A percentile compares a stretch with the other conserved stretches of the same genome.
phyloP scores from a whole-genome alignment of 2,888 invertebrate species.

The Celastrina argiolus region DNA sequence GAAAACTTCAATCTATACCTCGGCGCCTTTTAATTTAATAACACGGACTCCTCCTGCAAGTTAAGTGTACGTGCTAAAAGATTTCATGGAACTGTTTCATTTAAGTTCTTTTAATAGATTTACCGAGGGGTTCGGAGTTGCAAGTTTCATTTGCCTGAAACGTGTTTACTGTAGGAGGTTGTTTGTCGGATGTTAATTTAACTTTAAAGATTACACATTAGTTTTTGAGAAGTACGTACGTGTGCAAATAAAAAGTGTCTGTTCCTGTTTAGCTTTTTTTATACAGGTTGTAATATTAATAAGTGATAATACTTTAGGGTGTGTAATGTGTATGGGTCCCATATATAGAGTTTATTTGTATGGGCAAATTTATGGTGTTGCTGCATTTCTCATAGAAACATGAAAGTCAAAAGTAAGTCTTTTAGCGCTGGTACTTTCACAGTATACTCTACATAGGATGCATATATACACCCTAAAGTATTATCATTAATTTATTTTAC shows the following conservation, averaged over 20 bases:
- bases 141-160: conserved; percentile 28
- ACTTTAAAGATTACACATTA: conserved; percentile 10
- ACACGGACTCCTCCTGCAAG: conserved; percentile 1
- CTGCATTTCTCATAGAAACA: no score
- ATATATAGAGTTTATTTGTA: no score
- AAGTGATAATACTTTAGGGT: no score
- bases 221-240: neutral
- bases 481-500: no score
- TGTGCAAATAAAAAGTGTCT: conserved; percentile 13
- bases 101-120: conserved; percentile 34
- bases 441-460: no score
- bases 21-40: neutral
- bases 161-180: conserved; percentile 27
- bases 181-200: conserved; percentile 1
- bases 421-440: no score
- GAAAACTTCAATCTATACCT: neutral
- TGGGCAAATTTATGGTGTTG: no score
- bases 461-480: no score
- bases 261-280: conserved; percentile 1
- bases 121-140: conserved; percentile 30
- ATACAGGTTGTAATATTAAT: no score
- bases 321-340: no score
- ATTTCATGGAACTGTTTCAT: conserved; percentile 28
- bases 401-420: no score
- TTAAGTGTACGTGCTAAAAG: neutral